phyloP scores from a whole-genome alignment of 2,113 vertebrate species.

The Bos javanicus region DNA sequence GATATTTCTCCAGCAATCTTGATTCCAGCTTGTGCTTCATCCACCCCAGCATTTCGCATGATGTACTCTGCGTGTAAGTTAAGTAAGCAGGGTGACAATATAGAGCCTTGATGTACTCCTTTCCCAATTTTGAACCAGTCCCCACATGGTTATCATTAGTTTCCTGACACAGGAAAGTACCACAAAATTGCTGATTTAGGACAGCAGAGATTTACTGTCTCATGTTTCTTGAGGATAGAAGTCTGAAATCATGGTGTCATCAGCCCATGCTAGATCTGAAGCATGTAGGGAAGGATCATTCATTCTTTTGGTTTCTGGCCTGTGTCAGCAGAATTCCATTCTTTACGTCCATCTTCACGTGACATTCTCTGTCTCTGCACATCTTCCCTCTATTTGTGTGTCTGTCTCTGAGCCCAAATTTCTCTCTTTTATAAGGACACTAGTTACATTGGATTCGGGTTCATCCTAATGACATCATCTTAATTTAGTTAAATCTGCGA shows the following conservation, averaged over 20 bases:
- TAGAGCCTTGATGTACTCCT: not conserved
- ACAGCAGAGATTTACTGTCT: not conserved
- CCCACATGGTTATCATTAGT: not conserved
- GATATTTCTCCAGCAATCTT: not conserved
- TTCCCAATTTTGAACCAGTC: not conserved
- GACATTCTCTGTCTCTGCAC: not conserved
- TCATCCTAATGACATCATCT: not conserved
- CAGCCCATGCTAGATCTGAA: not conserved
- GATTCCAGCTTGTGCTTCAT: not conserved
- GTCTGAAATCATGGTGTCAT: not conserved
- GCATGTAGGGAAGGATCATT: not conserved
- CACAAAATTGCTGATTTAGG: not conserved
- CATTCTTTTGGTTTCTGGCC: not conserved
- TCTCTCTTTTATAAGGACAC: not conserved
- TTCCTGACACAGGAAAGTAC: not conserved
- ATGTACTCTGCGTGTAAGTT: not conserved
- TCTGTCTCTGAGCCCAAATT: not conserved
- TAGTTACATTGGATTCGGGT: not conserved
- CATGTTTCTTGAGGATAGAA: not conserved
- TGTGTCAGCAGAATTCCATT: not conserved
- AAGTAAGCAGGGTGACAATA: not conserved
- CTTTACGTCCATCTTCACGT: not conserved
- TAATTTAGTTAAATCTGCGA: not conserved
- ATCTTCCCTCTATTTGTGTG: not conserved
- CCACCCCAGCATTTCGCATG: not conserved